Conservation (phyloP, 2,888 invertebrate genomes). For the Coelopa pilipes region DNA sequence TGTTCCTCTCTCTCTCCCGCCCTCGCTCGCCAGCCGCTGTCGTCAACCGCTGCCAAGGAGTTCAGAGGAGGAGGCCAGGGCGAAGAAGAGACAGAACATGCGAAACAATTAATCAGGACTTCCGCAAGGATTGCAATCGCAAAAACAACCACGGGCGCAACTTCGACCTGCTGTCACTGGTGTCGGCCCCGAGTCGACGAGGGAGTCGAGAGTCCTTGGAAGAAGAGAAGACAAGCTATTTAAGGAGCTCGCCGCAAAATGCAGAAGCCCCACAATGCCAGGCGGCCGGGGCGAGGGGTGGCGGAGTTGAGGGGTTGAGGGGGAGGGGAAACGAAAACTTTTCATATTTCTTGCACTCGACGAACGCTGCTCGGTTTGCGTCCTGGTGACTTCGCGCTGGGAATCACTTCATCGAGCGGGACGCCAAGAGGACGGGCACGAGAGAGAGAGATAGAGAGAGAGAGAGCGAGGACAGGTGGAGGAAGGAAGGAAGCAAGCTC, state of each 20-base stretch:
- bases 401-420: neutral
- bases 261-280: too few relatives aligned
- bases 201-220: too few relatives aligned
- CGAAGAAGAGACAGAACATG: too few relatives aligned
- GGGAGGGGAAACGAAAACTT: neutral
- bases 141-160: neutral
- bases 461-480: neutral
- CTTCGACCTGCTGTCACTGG: conserved; percentile 2
- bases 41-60: too few relatives aligned
- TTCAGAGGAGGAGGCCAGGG: too few relatives aligned
- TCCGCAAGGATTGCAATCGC: neutral
- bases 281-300: neutral
- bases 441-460: neutral
- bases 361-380: conserved; percentile 3
- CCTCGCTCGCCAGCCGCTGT: too few relatives aligned
- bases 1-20: too few relatives aligned
- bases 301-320: too few relatives aligned
- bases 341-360: conserved; percentile 6
- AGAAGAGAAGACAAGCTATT: too few relatives aligned
- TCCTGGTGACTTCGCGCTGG: neutral
- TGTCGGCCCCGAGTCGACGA: neutral
- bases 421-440: neutral
- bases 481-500: neutral
- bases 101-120: neutral
- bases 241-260: neutral